Evolutionary conservation across 1,140 invertebrate species (phyloP).

Genomic region (Drosophila serrata): DNA sequence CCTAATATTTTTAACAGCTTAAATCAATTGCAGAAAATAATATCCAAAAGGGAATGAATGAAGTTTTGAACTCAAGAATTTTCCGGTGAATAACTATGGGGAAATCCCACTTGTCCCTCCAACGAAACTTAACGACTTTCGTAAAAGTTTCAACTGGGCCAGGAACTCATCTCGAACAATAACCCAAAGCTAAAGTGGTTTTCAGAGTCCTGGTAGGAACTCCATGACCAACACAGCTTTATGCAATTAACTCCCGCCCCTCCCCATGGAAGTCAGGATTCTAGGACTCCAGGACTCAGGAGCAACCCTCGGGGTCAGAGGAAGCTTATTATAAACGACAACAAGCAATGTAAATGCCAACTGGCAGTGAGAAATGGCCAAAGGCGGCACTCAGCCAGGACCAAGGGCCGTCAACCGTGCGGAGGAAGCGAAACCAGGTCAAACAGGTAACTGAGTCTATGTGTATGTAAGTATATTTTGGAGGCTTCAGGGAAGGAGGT

Average conservation of each 20-base stretch:
- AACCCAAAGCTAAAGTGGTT: conserved; percentile 25
- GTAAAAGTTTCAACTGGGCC: conserved; percentile 23
- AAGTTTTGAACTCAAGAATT: background rate
- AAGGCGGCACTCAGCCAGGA: conserved; percentile 28
- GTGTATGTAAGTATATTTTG: background rate
- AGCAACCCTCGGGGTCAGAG: conserved; percentile 15
- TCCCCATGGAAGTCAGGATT: too few species aligned
- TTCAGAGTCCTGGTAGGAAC: conserved; percentile 10
- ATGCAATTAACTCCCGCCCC: conserved; percentile 42
- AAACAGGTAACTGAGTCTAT: conserved; percentile 31
- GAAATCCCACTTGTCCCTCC: background rate
- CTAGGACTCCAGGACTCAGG: background rate
- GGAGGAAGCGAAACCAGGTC: conserved; percentile 45
- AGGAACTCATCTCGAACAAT: conserved; percentile 30
- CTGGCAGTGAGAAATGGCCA: conserved; percentile 50
- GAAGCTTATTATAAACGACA: conserved; percentile 52
- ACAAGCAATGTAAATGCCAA: conserved; percentile 52
- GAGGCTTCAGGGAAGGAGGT: background rate
- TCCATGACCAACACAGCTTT: conserved; percentile 38
- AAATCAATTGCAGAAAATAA: background rate
- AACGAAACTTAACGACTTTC: conserved; percentile 23
- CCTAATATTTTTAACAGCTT: background rate
- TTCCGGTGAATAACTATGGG: background rate
- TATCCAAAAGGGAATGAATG: background rate
- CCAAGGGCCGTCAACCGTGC: conserved; percentile 11